Conservation (phyloP, 2,797 vertebrate species). For the Gephyroberyx darwinii region DNA sequence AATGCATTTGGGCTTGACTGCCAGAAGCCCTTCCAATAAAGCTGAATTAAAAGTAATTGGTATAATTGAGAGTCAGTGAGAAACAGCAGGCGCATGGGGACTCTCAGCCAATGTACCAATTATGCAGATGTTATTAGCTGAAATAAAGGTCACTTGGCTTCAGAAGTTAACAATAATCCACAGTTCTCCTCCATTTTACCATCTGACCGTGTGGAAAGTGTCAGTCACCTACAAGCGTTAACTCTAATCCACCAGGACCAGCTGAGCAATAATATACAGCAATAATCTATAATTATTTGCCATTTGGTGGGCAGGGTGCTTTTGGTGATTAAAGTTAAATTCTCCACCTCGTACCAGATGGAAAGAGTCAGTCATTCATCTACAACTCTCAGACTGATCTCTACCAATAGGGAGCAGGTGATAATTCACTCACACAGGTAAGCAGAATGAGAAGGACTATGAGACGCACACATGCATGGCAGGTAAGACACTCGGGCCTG, state of each 20-base stretch:
- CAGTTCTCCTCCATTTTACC: constrained; percentile 48
- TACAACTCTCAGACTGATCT: constrained; percentile 7
- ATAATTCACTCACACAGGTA: constrained; percentile 35
- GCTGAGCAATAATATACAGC: constrained; percentile 40
- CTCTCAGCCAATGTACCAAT: constrained; percentile 39
- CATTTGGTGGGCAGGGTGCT: constrained; percentile 33
- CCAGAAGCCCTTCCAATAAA: constrained; percentile 46
- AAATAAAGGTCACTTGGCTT: constrained; percentile 29
- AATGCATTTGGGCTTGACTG: constrained; percentile 31
- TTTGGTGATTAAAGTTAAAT: constrained; percentile 33
- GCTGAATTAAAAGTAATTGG: constrained; percentile 42
- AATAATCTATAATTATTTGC: constrained; percentile 40
- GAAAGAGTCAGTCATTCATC: constrained; percentile 21
- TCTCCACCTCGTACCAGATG: neutral
- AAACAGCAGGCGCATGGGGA: constrained; percentile 43
- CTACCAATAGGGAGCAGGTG: constrained; percentile 1
- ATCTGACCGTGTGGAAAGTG: constrained; percentile 46
- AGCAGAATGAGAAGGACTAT: constrained; percentile 16
- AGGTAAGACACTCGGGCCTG: constrained; percentile 33
- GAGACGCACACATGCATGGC: constrained; percentile 22
- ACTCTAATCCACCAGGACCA: constrained; percentile 32
- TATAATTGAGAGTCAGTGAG: constrained; percentile 44
- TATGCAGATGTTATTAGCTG: constrained; percentile 47
- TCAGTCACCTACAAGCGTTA: constrained; percentile 51
- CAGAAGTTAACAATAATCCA: constrained; percentile 46